Evolutionary conservation across 2,113 vertebrate genomes (phyloP).

Genomic region (Caranx ignobilis): DNA sequence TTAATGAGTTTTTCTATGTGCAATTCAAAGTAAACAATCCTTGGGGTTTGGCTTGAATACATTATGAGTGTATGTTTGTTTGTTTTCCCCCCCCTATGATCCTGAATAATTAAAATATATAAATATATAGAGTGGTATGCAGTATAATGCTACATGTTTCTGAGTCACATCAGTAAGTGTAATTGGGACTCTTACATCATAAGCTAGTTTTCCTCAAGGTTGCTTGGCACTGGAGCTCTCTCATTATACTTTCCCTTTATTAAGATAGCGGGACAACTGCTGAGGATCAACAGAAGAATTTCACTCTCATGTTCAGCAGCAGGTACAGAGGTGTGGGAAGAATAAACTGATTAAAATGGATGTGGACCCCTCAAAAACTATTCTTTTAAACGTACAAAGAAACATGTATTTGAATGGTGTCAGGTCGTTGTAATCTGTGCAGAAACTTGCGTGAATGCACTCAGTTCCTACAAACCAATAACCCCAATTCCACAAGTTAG

Average conservation of each 20-base stretch:
- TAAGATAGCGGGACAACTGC: conserved; percentile 21
- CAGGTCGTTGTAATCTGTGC: not conserved
- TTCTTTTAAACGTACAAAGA: conserved; percentile 1
- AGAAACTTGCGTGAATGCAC: not conserved
- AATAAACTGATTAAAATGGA: conserved; percentile 33
- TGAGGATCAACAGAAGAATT: not conserved
- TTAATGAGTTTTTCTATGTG: conserved; percentile 31
- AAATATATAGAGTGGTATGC: not conserved
- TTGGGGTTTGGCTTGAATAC: conserved; percentile 26
- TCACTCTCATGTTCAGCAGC: not conserved
- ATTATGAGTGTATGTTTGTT: conserved; percentile 21
- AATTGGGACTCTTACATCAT: conserved; percentile 8
- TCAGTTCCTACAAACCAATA: not conserved
- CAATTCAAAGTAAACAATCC: conserved; percentile 41
- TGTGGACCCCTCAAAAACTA: not conserved
- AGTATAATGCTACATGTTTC: conserved; percentile 8
- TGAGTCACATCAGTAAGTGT: conserved; percentile 4
- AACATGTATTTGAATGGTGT: conserved; percentile 3
- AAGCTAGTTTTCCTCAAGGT: not conserved
- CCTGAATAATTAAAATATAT: conserved; percentile 5
- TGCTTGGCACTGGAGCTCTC: not conserved
- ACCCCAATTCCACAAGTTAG: not conserved
- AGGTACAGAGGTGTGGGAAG: conserved; percentile 1
- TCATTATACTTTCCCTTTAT: conserved; percentile 11
- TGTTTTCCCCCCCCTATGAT: conserved; percentile 19